A percentile compares a stretch with the other conserved stretches of the same genome.
These are phyloP conservation scores for Caenorhabditis auriculariae DNA, from an alignment of 2,888 invertebrate genomes.

Conservation along the genomic window DNA sequence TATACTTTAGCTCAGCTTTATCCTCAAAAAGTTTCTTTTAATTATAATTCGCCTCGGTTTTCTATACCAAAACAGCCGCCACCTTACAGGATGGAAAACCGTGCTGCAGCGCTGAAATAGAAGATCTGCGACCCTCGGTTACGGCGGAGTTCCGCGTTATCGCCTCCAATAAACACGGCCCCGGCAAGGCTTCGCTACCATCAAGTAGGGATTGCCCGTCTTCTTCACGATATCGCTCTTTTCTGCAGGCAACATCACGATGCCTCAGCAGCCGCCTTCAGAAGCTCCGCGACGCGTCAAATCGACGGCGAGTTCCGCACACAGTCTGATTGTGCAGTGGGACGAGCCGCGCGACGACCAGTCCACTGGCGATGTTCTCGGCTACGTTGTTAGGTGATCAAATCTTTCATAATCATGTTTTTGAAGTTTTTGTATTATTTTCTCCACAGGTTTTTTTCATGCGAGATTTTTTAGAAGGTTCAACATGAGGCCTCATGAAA, in stretches of 20 bases:
- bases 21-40: neutral
- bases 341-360: conserved; percentile 89
- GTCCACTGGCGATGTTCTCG: conserved; percentile 89
- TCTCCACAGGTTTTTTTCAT: no score
- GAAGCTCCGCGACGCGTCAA: conserved; percentile 91
- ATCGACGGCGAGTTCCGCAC: conserved; percentile 88
- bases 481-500: no score
- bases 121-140: conserved; percentile 81
- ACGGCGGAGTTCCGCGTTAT: conserved; percentile 95
- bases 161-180: conserved; percentile 78
- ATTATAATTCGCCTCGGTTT: neutral
- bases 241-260: conserved; percentile 75
- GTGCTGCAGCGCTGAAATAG: conserved; percentile 26
- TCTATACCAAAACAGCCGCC: no score
- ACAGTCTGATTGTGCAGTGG: conserved; percentile 95
- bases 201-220: conserved; percentile 70
- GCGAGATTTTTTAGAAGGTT: no score
- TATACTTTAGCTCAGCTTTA: neutral
- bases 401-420: no score
- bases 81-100: conserved; percentile 25
- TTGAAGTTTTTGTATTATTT: no score
- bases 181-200: conserved; percentile 73
- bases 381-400: conserved; percentile 92
- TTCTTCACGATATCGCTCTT: neutral
- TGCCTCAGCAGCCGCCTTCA: conserved; percentile 90